phyloP scores from a whole-genome alignment of 2,797 vertebrate species.

The Aldrovandia affinis region DNA sequence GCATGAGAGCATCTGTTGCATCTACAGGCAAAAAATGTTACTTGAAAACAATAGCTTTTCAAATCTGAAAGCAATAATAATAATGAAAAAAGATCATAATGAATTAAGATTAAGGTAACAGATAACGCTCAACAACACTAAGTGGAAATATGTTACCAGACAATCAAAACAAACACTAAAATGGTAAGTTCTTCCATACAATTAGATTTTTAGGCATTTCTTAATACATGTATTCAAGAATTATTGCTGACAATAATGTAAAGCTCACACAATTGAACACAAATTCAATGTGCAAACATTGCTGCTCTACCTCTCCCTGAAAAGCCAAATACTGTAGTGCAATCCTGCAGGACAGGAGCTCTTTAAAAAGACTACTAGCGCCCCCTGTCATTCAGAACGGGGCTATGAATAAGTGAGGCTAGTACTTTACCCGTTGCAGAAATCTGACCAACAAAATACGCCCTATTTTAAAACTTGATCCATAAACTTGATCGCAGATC shows the following conservation, averaged over 20 bases:
- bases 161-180: too few species aligned
- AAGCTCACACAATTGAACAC: neutral
- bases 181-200: too few species aligned
- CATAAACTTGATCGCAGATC: neutral
- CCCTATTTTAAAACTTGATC: neutral
- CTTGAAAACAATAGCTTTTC: too few species aligned
- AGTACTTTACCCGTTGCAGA: neutral
- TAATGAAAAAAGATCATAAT: neutral
- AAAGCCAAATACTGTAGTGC: neutral
- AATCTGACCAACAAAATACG: constrained; percentile 11
- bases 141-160: too few species aligned
- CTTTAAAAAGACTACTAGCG: neutral
- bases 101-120: too few species aligned
- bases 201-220: too few species aligned
- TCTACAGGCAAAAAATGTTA: too few species aligned
- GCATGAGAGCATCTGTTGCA: neutral
- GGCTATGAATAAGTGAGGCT: neutral
- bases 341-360: neutral
- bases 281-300: too few species aligned
- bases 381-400: neutral
- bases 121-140: too few species aligned
- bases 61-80: neutral
- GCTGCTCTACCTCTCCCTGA: too few species aligned
- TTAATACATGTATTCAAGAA: neutral
- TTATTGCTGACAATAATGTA: neutral